Conservation (phyloP, 92 coral and sea anemone species). For the Porites rus region DNA sequence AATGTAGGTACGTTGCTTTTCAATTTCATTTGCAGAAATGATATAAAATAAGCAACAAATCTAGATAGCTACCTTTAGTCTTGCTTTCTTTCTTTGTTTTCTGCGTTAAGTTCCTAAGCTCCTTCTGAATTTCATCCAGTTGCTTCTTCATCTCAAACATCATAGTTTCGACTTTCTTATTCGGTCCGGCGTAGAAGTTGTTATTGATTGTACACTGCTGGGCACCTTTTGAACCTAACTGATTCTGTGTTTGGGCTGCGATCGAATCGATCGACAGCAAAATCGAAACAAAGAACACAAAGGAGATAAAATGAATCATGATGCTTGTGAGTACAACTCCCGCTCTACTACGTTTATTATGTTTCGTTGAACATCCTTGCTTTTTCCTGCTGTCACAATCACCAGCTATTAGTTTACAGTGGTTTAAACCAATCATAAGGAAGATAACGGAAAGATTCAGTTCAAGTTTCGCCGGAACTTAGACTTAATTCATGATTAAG, state of each 20-base stretch:
- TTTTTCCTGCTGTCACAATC: not conserved
- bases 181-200: not conserved
- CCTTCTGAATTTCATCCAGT: constrained; percentile 14
- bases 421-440: not conserved
- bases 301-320: not conserved
- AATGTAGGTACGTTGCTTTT: no score
- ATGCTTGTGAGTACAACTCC: not conserved
- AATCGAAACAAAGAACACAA: not conserved
- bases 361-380: not conserved
- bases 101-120: constrained; percentile 10
- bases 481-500: no score
- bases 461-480: not conserved
- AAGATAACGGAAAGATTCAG: not conserved
- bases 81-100: not conserved
- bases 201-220: not conserved
- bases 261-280: not conserved
- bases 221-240: not conserved
- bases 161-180: not conserved
- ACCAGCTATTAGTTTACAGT: not conserved
- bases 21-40: no score
- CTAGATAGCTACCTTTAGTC: not conserved
- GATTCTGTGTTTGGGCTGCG: not conserved
- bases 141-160: constrained; percentile 2
- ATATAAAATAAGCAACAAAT: not conserved
- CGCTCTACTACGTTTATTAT: not conserved